These are phyloP conservation scores for Phyto melanocephala DNA, from an alignment of 2,888 invertebrate genomes.

Conservation along the genomic window DNA sequence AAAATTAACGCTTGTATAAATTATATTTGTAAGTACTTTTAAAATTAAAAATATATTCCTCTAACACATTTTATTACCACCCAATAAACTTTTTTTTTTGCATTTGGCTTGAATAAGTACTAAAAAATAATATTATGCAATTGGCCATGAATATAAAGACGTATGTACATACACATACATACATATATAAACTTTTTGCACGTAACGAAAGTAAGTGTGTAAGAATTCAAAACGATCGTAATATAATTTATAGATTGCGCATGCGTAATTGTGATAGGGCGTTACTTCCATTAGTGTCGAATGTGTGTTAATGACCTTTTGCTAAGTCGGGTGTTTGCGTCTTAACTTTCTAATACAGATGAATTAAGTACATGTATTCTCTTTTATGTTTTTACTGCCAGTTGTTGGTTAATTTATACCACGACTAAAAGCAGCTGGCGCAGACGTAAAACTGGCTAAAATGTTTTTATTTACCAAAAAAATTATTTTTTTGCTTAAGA, in stretches of 20 bases:
- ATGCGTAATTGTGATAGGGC: slow-evolving; percentile 28
- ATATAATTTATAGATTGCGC: slow-evolving; percentile 22
- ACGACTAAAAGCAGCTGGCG: slow-evolving; percentile 12
- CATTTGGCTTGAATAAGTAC: no score
- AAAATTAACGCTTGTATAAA: no score
- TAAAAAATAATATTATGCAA: background rate
- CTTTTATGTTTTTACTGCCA: background rate
- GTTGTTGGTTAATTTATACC: slow-evolving; percentile 2
- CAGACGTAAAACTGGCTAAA: slow-evolving; percentile 19
- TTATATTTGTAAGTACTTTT: no score
- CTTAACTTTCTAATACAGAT: background rate
- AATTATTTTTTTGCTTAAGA: slow-evolving; percentile 10
- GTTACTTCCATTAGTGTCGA: background rate
- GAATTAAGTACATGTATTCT: background rate
- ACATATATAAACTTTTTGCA: background rate
- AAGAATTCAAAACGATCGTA: slow-evolving; percentile 25
- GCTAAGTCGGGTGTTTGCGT: slow-evolving; percentile 18
- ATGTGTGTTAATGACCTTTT: slow-evolving; percentile 57
- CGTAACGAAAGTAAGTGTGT: slow-evolving; percentile 45
- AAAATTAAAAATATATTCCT: no score
- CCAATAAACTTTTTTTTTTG: no score
- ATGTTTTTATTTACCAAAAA: slow-evolving; percentile 11
- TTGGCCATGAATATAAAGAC: background rate
- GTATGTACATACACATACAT: background rate
- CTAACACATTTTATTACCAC: no score